These are phyloP conservation scores for Halichondria panicea DNA, from an alignment of 37 sponge, comb jelly and placozoan species.

Conservation along the genomic window DNA sequence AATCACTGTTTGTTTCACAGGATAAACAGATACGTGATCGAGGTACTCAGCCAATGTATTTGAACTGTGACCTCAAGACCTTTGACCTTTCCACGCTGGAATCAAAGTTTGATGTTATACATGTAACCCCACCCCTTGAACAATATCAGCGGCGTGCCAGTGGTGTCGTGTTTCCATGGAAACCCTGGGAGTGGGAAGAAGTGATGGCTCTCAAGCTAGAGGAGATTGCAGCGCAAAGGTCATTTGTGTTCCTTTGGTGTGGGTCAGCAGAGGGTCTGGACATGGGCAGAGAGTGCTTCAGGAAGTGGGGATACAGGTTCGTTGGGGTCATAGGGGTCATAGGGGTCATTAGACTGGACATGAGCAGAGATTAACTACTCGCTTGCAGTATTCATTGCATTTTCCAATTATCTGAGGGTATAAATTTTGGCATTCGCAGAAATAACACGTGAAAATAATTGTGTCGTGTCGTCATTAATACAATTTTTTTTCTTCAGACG, in stretches of 20 bases:
- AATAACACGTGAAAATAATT: too few species aligned
- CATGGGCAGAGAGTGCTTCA: constrained; percentile 75
- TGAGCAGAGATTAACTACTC: too few species aligned
- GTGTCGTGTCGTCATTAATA: too few species aligned
- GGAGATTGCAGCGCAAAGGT: constrained; percentile 70
- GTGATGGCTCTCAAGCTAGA: constrained; percentile 83
- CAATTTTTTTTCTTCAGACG: too few species aligned
- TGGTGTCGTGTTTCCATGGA: constrained; percentile 68
- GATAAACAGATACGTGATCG: constrained; percentile 61
- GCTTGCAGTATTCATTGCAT: too few species aligned
- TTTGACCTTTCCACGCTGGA: constrained; percentile 65
- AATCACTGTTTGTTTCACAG: constrained; percentile 4
- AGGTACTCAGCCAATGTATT: constrained; percentile 69
- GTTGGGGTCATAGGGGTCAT: too few species aligned
- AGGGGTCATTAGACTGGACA: too few species aligned
- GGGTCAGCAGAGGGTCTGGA: constrained; percentile 91
- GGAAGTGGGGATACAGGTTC: constrained; percentile 91
- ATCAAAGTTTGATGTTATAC: constrained; percentile 89
- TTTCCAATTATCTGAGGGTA: too few species aligned
- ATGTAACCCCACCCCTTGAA: constrained; percentile 92
- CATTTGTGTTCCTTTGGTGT: constrained; percentile 96
- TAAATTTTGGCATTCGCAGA: too few species aligned
- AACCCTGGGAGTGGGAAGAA: constrained; percentile 92
- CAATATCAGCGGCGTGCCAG: constrained; percentile 87
- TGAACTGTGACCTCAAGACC: constrained; percentile 65